These are phyloP conservation scores for Pygmarrhopalites habei DNA, from an alignment of 1,140 invertebrate genomes.

Conservation along the genomic window DNA sequence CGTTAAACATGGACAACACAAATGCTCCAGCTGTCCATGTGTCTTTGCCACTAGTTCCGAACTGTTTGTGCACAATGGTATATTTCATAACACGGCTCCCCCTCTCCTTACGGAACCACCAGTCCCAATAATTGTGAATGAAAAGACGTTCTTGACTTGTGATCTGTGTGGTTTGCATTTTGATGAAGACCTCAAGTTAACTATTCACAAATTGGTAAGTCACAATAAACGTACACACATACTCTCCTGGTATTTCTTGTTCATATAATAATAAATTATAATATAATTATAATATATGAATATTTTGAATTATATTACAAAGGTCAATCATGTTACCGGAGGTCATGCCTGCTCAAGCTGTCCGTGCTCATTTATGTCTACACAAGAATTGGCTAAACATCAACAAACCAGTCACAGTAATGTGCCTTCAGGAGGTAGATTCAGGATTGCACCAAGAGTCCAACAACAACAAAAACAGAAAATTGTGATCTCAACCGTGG, in stretches of 20 bases:
- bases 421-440: too few species aligned
- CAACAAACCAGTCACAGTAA: background rate
- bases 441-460: too few species aligned
- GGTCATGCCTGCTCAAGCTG: background rate
- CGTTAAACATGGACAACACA: background rate
- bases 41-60: constrained; percentile 2
- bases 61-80: constrained; percentile 2
- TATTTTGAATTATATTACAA: too few species aligned
- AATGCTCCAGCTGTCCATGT: background rate
- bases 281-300: too few species aligned
- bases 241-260: too few species aligned
- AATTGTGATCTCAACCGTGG: too few species aligned
- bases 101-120: background rate
- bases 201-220: constrained; percentile 10
- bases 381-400: background rate
- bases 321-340: background rate
- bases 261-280: too few species aligned
- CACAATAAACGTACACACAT: too few species aligned
- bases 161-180: background rate
- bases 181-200: background rate
- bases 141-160: background rate
- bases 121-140: background rate
- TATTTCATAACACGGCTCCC: background rate
- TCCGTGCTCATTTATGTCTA: background rate
- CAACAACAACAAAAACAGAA: too few species aligned